Conservation (phyloP, 2,113 vertebrate species). For the Sardina pilchardus region DNA sequence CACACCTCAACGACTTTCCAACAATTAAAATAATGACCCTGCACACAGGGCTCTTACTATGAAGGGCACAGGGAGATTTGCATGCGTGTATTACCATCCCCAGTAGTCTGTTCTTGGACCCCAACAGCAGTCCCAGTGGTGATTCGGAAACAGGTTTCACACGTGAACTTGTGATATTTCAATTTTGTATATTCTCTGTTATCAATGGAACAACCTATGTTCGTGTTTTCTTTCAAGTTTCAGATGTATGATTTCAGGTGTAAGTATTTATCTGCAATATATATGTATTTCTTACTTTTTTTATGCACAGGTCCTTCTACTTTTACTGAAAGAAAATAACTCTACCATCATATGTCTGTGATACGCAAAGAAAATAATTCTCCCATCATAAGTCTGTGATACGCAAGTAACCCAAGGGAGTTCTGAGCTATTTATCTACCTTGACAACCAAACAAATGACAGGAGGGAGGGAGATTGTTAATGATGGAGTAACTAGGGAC, state of each 20-base stretch:
- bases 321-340: no score
- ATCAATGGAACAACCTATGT: not conserved
- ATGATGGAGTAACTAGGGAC: not conserved
- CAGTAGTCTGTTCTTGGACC: not conserved
- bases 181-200: not conserved
- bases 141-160: not conserved
- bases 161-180: not conserved
- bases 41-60: conserved; percentile 72
- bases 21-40: conserved; percentile 83
- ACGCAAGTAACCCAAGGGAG: not conserved
- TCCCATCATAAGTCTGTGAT: not conserved
- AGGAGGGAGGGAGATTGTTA: not conserved
- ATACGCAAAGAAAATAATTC: not conserved
- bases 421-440: not conserved
- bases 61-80: conserved; percentile 68
- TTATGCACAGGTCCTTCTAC: not conserved
- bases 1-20: conserved; percentile 78
- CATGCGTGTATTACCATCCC: conserved; percentile 41
- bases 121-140: not conserved
- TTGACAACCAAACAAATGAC: not conserved
- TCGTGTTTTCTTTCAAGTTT: not conserved
- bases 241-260: not conserved
- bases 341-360: no score
- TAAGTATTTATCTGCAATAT: not conserved
- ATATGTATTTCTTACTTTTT: not conserved